Evolutionary conservation across 2,797 vertebrate species (phyloP).

Genomic region (Rallus crepitans): DNA sequence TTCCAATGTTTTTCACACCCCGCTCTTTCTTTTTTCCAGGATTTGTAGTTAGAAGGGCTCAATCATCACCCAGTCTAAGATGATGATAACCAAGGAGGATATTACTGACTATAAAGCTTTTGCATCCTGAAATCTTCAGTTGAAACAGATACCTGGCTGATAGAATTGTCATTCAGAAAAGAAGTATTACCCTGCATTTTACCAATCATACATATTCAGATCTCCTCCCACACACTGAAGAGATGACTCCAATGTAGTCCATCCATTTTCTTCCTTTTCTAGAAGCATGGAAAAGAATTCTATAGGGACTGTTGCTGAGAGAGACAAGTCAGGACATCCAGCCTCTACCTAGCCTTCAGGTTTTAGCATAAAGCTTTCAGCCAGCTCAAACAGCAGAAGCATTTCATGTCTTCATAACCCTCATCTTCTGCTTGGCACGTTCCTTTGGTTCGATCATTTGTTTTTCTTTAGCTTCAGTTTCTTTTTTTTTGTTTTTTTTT

Average conservation of each 20-base stretch:
- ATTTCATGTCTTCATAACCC: not conserved
- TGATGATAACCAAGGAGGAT: not conserved
- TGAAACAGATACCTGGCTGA: not conserved
- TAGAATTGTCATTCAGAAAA: not conserved
- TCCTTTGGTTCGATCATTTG: not conserved
- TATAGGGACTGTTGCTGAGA: not conserved
- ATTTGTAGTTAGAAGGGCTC: not conserved
- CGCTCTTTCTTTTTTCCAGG: accelerated
- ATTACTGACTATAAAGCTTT: not conserved
- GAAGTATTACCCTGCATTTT: not conserved
- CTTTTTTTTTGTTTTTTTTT: not conserved
- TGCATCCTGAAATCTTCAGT: not conserved
- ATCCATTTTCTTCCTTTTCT: not conserved
- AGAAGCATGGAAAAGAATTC: not conserved
- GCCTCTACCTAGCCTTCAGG: not conserved
- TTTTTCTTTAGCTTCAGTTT: not conserved
- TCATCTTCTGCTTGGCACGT: not conserved
- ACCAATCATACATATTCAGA: not conserved
- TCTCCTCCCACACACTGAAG: not conserved
- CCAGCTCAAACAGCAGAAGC: not conserved
- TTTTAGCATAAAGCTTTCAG: not conserved
- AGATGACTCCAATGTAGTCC: not conserved
- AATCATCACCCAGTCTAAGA: not conserved
- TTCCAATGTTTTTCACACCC: not conserved
- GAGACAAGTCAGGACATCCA: not conserved